Percentiles rank a stretch among this genome's conserved stretches.
These are phyloP conservation scores for Rhizomys pruinosus DNA, from an alignment of 2,113 vertebrate genomes.

Conservation along the genomic window DNA sequence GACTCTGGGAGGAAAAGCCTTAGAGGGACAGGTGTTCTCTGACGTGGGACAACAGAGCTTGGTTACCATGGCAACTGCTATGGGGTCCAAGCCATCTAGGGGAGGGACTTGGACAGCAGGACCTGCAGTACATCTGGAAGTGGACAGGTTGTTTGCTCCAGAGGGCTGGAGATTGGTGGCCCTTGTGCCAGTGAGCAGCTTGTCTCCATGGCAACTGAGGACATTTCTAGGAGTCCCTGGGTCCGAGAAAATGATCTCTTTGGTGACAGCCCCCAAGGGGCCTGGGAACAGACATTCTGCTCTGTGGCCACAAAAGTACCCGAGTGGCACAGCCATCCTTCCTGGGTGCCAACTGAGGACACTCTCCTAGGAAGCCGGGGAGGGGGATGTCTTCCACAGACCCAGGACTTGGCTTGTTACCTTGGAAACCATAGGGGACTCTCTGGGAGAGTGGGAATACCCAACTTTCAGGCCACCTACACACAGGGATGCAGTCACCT, in stretches of 20 bases:
- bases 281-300: not conserved
- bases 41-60: slow-evolving; percentile 21
- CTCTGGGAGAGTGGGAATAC: not conserved
- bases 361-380: not conserved
- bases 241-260: slow-evolving; percentile 7
- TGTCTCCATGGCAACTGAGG: not conserved
- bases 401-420: not conserved
- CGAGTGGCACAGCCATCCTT: not conserved
- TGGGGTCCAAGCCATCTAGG: not conserved
- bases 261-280: slow-evolving; percentile 57
- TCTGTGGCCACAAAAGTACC: slow-evolving; percentile 23
- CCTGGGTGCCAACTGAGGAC: not conserved
- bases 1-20: not conserved
- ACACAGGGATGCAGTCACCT: not conserved
- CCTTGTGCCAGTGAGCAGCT: too few relatives aligned
- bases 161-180: not conserved
- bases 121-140: not conserved
- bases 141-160: slow-evolving; percentile 19
- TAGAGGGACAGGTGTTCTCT: slow-evolving; percentile 55
- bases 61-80: slow-evolving; percentile 41
- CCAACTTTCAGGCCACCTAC: not conserved
- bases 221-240: not conserved
- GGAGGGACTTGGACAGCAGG: not conserved
- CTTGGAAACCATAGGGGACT: not conserved
- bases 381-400: not conserved